Evolutionary conservation across 2,888 invertebrate genomes (phyloP).

Genomic region (Microctonus aethiopoides): DNA sequence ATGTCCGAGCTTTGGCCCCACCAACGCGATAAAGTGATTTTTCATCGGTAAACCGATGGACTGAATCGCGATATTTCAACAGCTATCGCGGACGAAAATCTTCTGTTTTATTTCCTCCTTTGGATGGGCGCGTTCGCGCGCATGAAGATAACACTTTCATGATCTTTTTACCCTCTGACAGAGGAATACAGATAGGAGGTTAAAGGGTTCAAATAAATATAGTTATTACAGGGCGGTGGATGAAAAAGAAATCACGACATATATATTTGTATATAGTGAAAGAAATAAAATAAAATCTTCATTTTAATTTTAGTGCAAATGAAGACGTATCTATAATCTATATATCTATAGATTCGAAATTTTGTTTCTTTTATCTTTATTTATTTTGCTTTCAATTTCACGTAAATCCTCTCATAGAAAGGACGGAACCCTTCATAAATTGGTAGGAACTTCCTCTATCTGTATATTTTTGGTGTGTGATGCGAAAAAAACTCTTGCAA

Average conservation of each 20-base stretch:
- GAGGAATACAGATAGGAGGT: neutral
- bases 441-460: too few species aligned
- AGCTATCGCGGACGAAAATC: slow-evolving; percentile 41
- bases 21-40: slow-evolving; percentile 46
- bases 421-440: too few species aligned
- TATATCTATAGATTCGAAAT: too few species aligned
- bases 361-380: neutral
- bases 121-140: neutral
- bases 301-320: slow-evolving; percentile 7
- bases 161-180: slow-evolving; percentile 5
- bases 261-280: neutral
- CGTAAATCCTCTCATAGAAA: neutral
- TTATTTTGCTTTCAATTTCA: slow-evolving; percentile 13
- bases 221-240: neutral
- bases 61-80: slow-evolving; percentile 45
- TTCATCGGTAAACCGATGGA: slow-evolving; percentile 47
- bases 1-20: neutral
- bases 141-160: slow-evolving; percentile 27
- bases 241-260: slow-evolving; percentile 5
- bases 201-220: slow-evolving; percentile 19
- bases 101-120: slow-evolving; percentile 27
- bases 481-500: slow-evolving; percentile 9
- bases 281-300: slow-evolving; percentile 2
- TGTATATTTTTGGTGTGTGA: neutral
- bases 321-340: slow-evolving; percentile 3